phyloP scores from a whole-genome alignment of 2,113 vertebrate species.

The Aegithalos caudatus region DNA sequence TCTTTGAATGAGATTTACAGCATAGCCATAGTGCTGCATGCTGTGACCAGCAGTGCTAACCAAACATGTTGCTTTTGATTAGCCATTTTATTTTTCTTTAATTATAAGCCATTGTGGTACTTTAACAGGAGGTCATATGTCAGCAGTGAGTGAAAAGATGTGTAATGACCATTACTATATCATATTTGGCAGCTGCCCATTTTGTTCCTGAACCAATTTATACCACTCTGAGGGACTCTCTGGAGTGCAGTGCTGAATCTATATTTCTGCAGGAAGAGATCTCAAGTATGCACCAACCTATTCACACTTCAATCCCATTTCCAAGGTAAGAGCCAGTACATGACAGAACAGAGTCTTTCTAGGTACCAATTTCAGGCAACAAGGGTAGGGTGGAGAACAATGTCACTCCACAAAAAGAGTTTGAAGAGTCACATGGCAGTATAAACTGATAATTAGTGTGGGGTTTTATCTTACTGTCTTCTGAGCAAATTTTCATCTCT shows the following conservation, averaged over 20 bases:
- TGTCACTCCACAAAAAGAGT: neutral
- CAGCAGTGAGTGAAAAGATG: neutral
- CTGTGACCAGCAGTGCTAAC: neutral
- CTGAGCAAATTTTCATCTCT: neutral
- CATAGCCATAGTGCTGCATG: no score
- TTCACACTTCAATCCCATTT: neutral
- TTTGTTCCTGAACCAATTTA: neutral
- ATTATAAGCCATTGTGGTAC: neutral
- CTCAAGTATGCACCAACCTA: neutral
- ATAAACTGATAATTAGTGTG: neutral
- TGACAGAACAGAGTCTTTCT: neutral
- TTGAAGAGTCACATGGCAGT: neutral
- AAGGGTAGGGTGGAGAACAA: accelerated
- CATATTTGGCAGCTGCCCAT: neutral
- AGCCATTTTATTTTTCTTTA: neutral
- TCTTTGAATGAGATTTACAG: neutral
- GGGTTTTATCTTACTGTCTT: neutral
- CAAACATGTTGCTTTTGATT: neutral
- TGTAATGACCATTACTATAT: neutral
- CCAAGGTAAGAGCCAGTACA: neutral
- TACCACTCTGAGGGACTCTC: neutral
- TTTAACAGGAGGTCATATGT: neutral
- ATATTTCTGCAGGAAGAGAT: neutral
- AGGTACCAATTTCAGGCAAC: neutral
- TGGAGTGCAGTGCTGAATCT: neutral